These are phyloP conservation scores for Cichladusa arquata DNA, from an alignment of 2,113 vertebrate genomes.

Conservation along the genomic window DNA sequence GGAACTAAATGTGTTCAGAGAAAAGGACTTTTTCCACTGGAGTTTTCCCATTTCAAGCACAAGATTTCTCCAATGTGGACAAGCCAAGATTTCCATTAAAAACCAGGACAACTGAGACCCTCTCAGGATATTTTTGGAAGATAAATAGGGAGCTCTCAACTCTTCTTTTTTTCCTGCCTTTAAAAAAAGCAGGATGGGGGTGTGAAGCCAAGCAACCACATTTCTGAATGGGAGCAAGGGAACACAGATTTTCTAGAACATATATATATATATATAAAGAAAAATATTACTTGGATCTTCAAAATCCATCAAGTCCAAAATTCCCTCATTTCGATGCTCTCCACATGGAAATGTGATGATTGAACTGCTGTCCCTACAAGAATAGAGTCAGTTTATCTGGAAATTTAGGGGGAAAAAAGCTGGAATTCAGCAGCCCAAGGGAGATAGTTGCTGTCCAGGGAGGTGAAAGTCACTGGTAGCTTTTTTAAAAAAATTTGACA, in stretches of 20 bases:
- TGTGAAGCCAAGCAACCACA: not conserved
- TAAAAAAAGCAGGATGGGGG: not conserved
- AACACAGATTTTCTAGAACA: not conserved
- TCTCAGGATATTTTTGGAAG: not conserved
- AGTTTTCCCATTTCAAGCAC: not conserved
- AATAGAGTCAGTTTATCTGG: not conserved
- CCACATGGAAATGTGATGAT: not conserved
- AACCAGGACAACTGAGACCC: not conserved
- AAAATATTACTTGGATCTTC: not conserved
- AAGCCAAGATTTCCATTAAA: not conserved
- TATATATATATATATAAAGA: too few species aligned
- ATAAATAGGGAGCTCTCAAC: not conserved
- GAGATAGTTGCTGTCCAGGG: not conserved
- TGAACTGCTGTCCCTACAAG: not conserved
- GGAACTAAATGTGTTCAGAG: not conserved
- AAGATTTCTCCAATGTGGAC: not conserved
- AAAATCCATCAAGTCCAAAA: not conserved
- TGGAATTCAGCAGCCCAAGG: not conserved
- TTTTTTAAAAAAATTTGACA: not conserved
- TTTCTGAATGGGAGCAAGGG: not conserved
- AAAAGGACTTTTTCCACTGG: not conserved
- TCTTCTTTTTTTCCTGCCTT: not conserved
- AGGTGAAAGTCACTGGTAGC: not conserved
- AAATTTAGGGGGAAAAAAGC: not conserved
- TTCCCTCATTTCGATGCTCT: not conserved